Base-by-base conservation (phyloP, 2,113 vertebrate species). In the Rattus norvegicus region DNA sequence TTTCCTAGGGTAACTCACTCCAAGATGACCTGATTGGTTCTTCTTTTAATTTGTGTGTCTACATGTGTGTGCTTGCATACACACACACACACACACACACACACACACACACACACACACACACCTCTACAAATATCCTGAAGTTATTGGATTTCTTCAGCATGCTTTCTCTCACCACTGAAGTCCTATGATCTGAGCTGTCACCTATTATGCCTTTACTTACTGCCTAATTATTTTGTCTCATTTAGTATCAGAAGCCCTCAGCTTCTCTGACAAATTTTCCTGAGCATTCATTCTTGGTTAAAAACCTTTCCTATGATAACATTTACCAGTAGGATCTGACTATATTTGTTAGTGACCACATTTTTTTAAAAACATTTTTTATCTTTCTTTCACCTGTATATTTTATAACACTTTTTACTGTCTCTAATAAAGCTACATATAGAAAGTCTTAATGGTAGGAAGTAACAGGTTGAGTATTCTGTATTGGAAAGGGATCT, bases 141-240 rank as follows among this genome's bases (percentile, higher is more conserved):
- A 43, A 43, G 43, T 43, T 43, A 43, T 43, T 43, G 43, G 43
- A 43, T 43, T 43, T 43, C 43, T 43, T 43, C 43, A 43, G 43
- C 43, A 43, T 43, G 56, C 56, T 59, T 79, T 49, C 47, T 77
- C 36, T 67, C 16, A 43, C 4, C 6, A 30, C 20, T 70, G 26
- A 80, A n/a, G 8, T 1, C 9, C 8, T 3, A 33, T 14, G n/a
- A 0, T 20, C 2, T 36, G 20, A 9, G 12, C 1, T n/a, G 9
- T n/a, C 79, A 77, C 20, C n/a, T 43, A 67, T 73, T 16, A 30
- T 22, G 19, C 20, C 10, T 49, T 43, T 19, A 56, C 26, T 52
- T 20, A 76, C 10, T 91, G 11, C 1, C 30, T 86, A 20, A 39
- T 14, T 90, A 61, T 75, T 54, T 26, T 93, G 7, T 39, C n/a